phyloP scores from a whole-genome alignment of 2,797 vertebrate species.

The Acrocephalus scirpaceus region DNA sequence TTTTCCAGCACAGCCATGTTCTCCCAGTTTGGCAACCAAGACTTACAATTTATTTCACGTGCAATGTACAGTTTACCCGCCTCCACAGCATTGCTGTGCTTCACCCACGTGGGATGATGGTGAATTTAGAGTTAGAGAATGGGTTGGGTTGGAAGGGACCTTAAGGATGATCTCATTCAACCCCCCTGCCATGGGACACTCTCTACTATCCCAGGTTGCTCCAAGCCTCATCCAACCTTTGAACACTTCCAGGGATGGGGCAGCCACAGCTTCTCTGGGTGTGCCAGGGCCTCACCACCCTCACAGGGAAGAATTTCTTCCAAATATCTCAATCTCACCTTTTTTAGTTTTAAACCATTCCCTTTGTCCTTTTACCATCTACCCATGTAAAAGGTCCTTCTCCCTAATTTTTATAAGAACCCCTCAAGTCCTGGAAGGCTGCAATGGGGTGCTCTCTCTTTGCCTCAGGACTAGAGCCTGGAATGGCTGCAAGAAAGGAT shows the following conservation, averaged over 20 bases:
- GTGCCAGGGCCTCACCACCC: neutral
- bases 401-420: neutral
- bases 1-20: neutral
- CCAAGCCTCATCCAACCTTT: neutral
- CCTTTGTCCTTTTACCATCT: neutral
- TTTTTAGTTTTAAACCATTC: neutral
- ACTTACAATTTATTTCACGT: accelerated
- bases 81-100: accelerated
- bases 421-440: too few species aligned
- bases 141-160: neutral
- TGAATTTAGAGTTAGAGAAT: neutral
- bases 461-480: neutral
- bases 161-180: neutral
- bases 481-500: neutral
- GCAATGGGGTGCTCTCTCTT: neutral
- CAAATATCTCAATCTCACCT: neutral
- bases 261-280: neutral
- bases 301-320: neutral
- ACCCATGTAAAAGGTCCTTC: neutral
- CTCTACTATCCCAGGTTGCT: accelerated
- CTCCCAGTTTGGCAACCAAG: neutral
- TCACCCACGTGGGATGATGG: neutral
- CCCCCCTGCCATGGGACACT: neutral
- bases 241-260: neutral
- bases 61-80: neutral